Evolutionary conservation across 2,888 invertebrate genomes (phyloP).

Genomic region (Volucella zonaria): DNA sequence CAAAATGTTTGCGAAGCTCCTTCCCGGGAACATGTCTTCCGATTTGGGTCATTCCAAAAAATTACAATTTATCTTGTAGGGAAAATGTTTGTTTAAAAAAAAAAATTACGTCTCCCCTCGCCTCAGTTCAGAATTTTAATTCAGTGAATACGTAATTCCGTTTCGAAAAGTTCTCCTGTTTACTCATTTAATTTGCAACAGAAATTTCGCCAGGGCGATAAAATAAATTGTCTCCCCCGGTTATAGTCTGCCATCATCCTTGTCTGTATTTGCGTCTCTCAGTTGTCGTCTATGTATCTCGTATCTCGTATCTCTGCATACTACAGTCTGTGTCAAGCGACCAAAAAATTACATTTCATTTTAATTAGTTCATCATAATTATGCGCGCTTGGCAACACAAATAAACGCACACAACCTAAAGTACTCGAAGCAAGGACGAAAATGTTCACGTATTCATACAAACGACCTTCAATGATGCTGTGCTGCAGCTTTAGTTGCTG

Average conservation of each 20-base stretch:
- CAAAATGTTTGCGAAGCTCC: slow-evolving; percentile 46
- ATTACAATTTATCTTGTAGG: slow-evolving; percentile 32
- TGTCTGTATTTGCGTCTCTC: not conserved
- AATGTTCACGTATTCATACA: slow-evolving; percentile 53
- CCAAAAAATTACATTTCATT: slow-evolving; percentile 63
- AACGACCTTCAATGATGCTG: slow-evolving; percentile 46
- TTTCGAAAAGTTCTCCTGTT: slow-evolving; percentile 28
- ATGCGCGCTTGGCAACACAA: slow-evolving; percentile 40
- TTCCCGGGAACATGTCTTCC: slow-evolving; percentile 63
- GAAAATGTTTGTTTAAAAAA: slow-evolving; percentile 1
- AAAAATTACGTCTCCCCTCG: not conserved
- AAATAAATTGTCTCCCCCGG: not conserved
- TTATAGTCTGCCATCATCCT: no score
- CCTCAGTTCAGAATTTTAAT: slow-evolving; percentile 50
- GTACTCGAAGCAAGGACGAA: slow-evolving; percentile 28
- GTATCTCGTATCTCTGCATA: no score
- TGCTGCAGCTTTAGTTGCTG: not conserved
- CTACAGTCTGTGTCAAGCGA: slow-evolving; percentile 1
- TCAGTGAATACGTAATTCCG: slow-evolving; percentile 49
- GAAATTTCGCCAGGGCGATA: slow-evolving; percentile 35
- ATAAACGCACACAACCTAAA: not conserved
- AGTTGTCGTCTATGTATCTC: not conserved
- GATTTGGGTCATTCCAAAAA: slow-evolving; percentile 38
- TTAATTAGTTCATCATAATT: slow-evolving; percentile 69
- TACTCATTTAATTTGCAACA: slow-evolving; percentile 53